Conservation (phyloP, 2,113 vertebrate genomes). For the Campylomormyrus tamandua region DNA sequence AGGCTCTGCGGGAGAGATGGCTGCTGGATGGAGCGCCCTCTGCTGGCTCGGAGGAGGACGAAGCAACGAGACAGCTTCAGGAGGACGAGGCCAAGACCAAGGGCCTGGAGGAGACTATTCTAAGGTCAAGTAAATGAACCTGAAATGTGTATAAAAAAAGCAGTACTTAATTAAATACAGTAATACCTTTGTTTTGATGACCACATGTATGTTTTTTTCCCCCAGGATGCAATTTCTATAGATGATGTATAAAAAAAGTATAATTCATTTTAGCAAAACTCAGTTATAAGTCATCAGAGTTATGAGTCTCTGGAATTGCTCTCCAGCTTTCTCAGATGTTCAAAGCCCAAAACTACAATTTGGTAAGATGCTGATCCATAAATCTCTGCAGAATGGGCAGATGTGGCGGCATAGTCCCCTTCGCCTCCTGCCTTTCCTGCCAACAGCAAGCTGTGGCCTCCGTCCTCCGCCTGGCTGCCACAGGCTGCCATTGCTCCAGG, state of each 20-base stretch:
- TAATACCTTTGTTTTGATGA: neutral
- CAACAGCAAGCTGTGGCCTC: conserved; percentile 24
- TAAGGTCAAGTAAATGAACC: conserved; percentile 58
- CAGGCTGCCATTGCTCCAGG: conserved; percentile 14
- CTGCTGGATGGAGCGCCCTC: conserved; percentile 80
- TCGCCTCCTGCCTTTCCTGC: conserved; percentile 21
- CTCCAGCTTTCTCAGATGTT: neutral
- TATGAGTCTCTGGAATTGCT: neutral
- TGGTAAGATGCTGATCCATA: neutral
- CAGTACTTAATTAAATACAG: neutral
- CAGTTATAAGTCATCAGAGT: neutral
- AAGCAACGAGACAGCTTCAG: conserved; percentile 70
- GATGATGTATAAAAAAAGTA: neutral
- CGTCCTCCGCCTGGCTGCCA: conserved; percentile 22
- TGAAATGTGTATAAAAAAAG: neutral
- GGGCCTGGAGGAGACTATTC: conserved; percentile 75
- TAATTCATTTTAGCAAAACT: neutral
- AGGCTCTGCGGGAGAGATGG: conserved; percentile 85
- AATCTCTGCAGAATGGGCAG: neutral
- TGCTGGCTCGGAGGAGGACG: conserved; percentile 67
- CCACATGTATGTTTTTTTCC: neutral
- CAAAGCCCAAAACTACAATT: neutral
- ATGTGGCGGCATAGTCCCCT: neutral
- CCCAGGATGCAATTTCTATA: neutral
- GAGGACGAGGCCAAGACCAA: conserved; percentile 73